phyloP scores from a whole-genome alignment of 2,888 invertebrate genomes.

The Cynaeus angustus region DNA sequence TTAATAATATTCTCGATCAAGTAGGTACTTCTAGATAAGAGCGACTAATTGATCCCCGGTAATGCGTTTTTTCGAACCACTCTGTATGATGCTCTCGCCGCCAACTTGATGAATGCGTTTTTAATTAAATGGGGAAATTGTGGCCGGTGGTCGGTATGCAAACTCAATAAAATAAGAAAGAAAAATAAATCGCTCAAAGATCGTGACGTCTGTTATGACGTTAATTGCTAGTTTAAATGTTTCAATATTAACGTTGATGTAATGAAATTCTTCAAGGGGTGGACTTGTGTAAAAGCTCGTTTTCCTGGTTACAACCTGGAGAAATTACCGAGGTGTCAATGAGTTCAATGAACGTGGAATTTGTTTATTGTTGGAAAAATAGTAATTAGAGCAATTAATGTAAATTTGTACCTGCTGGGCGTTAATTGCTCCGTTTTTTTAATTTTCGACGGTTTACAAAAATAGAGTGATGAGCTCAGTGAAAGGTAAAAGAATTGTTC shows the following conservation, averaged over 20 bases:
- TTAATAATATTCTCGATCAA: conserved; percentile 14
- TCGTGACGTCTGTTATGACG: conserved; percentile 51
- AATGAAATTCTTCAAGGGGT: conserved; percentile 51
- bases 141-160: conserved; percentile 28
- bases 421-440: background rate
- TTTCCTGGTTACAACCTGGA: conserved; percentile 38
- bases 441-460: background rate
- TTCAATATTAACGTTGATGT: conserved; percentile 48
- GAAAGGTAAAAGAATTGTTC: conserved; percentile 14
- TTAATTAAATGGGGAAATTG: conserved; percentile 39
- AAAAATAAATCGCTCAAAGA: conserved; percentile 42
- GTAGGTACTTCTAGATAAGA: background rate
- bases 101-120: conserved; percentile 35
- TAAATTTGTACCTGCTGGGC: conserved; percentile 3
- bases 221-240: conserved; percentile 51
- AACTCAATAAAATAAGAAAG: conserved; percentile 18
- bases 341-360: conserved; percentile 39
- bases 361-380: conserved; percentile 30
- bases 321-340: conserved; percentile 30
- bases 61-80: conserved; percentile 16
- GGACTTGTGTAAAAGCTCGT: conserved; percentile 37
- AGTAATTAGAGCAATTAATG: conserved; percentile 28
- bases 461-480: background rate
- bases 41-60: conserved; percentile 28
- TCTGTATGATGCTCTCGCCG: conserved; percentile 22